Percentiles rank a stretch among this genome's conserved stretches.
phyloP scores from a whole-genome alignment of 2,797 vertebrate species.

The Pseudochirops cupreus region DNA sequence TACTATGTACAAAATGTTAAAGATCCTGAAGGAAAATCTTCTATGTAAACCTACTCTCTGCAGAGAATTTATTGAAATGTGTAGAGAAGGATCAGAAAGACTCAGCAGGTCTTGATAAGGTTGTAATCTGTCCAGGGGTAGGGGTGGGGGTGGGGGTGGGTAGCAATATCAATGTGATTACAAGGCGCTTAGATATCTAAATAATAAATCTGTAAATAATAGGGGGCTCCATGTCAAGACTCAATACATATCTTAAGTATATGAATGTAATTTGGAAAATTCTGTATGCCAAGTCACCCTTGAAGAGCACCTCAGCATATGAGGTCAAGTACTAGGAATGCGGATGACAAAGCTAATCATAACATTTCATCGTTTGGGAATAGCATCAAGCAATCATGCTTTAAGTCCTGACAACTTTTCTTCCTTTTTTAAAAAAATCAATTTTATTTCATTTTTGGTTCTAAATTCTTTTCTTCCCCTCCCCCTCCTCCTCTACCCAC shows the following conservation, averaged over 20 bases:
- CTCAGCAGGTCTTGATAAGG: too few relatives aligned
- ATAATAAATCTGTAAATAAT: neutral
- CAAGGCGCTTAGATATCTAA: too few relatives aligned
- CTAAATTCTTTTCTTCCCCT: neutral
- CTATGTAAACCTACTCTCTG: too few relatives aligned
- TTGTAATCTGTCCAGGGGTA: too few relatives aligned
- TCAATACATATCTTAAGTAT: rapidly evolving
- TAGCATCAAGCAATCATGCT: neutral
- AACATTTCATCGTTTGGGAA: neutral
- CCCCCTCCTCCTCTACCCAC: neutral
- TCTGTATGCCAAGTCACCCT: neutral
- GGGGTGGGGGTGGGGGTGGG: too few relatives aligned
- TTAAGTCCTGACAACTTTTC: neutral
- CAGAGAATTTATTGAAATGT: too few relatives aligned
- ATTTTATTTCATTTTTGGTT: neutral
- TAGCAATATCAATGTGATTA: too few relatives aligned
- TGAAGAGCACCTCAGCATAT: neutral
- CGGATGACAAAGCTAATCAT: neutral
- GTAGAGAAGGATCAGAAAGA: too few relatives aligned
- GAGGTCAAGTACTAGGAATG: neutral
- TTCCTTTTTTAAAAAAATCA: neutral
- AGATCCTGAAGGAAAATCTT: too few relatives aligned
- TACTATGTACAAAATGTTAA: too few relatives aligned
- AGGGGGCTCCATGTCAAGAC: rapidly evolving
- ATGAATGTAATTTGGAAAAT: neutral